Evolutionary conservation across 2,113 vertebrate genomes (phyloP).

Genomic region (Apteryx owenii): DNA sequence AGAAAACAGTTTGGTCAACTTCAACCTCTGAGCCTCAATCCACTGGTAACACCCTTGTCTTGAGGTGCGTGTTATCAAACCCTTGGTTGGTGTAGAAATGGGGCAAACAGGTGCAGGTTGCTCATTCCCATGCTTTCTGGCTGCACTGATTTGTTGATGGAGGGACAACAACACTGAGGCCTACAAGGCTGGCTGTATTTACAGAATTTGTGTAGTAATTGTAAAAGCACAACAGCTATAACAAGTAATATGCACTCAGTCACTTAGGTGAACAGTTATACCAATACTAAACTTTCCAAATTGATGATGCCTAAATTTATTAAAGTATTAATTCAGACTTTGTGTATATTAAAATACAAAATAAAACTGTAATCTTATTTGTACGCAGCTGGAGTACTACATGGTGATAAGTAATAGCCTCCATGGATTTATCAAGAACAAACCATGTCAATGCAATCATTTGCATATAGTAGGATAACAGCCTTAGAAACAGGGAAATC

Average conservation of each 20-base stretch:
- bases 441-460: background rate
- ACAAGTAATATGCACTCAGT: rapidly evolving
- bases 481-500: background rate
- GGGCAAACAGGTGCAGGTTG: background rate
- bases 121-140: background rate
- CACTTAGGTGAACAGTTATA: background rate
- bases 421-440: background rate
- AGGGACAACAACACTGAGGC: background rate
- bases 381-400: background rate
- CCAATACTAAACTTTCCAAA: background rate
- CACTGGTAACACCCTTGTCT: background rate
- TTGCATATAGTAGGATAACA: background rate
- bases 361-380: background rate
- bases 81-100: background rate
- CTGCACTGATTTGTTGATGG: background rate
- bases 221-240: background rate
- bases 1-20: background rate
- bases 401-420: background rate
- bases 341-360: background rate
- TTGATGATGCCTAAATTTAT: background rate
- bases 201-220: background rate
- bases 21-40: background rate
- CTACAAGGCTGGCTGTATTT: background rate
- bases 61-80: background rate
- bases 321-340: background rate